Evolutionary conservation across 37 sponge, comb jelly and placozoan species (phyloP).

Genomic region (Geodia barretti): DNA sequence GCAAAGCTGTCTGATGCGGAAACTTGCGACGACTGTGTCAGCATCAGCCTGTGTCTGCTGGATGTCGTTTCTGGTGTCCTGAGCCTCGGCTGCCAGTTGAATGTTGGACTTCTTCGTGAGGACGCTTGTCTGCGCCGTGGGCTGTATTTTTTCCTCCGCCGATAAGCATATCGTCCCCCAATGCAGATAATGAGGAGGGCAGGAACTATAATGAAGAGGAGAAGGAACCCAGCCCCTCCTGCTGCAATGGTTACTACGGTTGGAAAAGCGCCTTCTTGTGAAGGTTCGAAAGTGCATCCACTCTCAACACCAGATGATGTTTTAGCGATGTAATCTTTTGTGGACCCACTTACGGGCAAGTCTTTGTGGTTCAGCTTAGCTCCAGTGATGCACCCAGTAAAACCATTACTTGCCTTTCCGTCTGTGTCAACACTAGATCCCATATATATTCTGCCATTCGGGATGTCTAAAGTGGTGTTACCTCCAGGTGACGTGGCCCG

Average conservation of each 20-base stretch:
- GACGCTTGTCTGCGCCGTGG: background rate
- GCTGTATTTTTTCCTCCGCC: background rate
- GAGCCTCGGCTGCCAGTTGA: background rate
- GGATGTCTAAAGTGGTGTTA: slow-evolving; percentile 35
- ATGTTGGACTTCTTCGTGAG: background rate
- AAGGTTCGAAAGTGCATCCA: background rate
- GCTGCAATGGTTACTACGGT: background rate
- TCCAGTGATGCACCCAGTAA: slow-evolving; percentile 64
- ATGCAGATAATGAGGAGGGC: slow-evolving; percentile 14
- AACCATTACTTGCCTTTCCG: slow-evolving; percentile 10
- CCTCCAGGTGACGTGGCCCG: slow-evolving; percentile 22
- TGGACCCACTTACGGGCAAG: slow-evolving; percentile 50
- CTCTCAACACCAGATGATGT: background rate
- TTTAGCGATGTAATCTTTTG: slow-evolving; percentile 17
- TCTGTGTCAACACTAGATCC: slow-evolving; percentile 30
- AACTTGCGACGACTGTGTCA: background rate
- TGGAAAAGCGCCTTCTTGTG: background rate
- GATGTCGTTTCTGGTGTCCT: background rate
- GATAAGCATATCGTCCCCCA: background rate
- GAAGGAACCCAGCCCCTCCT: background rate
- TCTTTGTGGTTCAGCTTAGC: slow-evolving; percentile 54
- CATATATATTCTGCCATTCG: slow-evolving; percentile 20
- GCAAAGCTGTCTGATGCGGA: background rate
- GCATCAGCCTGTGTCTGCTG: background rate
- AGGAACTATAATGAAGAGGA: background rate